Base-by-base conservation (phyloP, 2,113 vertebrate species). In the Lagopus muta region DNA sequence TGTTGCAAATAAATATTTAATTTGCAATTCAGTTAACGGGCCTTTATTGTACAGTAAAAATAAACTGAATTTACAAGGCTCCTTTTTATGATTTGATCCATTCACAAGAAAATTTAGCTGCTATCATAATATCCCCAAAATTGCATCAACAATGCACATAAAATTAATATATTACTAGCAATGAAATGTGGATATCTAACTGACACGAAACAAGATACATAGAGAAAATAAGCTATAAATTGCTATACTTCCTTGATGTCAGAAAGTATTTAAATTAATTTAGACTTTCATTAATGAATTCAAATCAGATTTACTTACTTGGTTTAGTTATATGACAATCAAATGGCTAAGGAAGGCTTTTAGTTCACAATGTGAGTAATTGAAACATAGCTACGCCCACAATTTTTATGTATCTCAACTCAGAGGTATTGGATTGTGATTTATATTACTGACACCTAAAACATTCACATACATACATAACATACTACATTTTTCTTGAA, bases 1-100 rank as follows among this genome's bases (percentile, higher is more conserved):
- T 66, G 40, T 74, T 94, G 79, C 90, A 96, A 94, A 79, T 89
- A 96, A 89, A 70, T 86, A 84, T 93, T 96, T 95, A 91, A 96
- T 96, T 95, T 97, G 76, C 76, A 96, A 60, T 96, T 96, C 90
- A 93, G 91, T 92, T 94, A 77, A 89, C 64, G 90, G 65, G 28
- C 72, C 3, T 86, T 91, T 94, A 93, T 94, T 88, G 69, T 96
- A 91, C 47, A 95, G 62, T 88, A 92, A 93, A 88, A 94, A 90
- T 86, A 86, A 93, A 95, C 16, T 88, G 88, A 95, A 76, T 94
- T 54, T 88, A 74, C 66, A 80, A 94, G 82, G 64, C 95, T 30
- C 38, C 36, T 92, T 91, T 94, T 90, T 90, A 93, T 90, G 18
- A 85, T 90, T 92, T 84, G 86, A 96, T 95, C 76, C 90, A 88